A percentile compares a stretch with the other conserved stretches of the same genome.
These are phyloP conservation scores for Listronotus bonariensis DNA, from an alignment of 1,140 invertebrate genomes.

Conservation along the genomic window DNA sequence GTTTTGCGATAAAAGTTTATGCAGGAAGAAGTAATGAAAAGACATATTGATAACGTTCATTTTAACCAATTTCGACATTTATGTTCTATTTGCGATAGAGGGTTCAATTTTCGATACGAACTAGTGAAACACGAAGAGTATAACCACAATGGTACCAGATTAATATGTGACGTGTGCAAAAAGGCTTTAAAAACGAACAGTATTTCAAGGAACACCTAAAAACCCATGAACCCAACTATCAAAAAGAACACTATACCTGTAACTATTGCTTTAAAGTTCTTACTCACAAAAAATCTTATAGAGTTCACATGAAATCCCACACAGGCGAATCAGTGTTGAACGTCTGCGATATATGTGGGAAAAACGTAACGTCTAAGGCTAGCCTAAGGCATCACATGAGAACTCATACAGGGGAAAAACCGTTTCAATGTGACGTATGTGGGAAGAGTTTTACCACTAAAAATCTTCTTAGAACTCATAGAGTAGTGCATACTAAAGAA, in stretches of 20 bases:
- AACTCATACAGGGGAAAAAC: constrained; percentile 72
- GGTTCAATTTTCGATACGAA: constrained; percentile 20
- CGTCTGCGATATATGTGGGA: constrained; percentile 62
- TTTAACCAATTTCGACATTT: constrained; percentile 23
- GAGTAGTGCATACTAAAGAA: constrained; percentile 59
- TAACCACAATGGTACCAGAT: constrained; percentile 28
- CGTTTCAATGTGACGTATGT: constrained; percentile 71
- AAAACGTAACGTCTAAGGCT: constrained; percentile 38
- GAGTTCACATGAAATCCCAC: constrained; percentile 28
- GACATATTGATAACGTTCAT: constrained; percentile 28
- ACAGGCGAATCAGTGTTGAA: constrained; percentile 11
- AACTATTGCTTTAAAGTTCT: constrained; percentile 34
- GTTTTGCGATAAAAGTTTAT: constrained; percentile 25
- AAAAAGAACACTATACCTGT: constrained; percentile 26
- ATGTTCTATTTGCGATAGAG: constrained; percentile 22
- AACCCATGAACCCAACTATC: constrained; percentile 36
- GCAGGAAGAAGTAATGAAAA: constrained; percentile 14
- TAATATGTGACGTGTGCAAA: constrained; percentile 37
- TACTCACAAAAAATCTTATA: constrained; percentile 30
- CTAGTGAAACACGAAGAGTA: constrained; percentile 18
- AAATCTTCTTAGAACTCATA: constrained; percentile 57
- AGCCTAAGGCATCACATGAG: constrained; percentile 62
- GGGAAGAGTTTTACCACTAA: constrained; percentile 63
- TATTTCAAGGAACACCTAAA: constrained; percentile 38
- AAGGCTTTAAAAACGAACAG: constrained; percentile 42